Conservation (phyloP, 1,140 invertebrate species). For the Drosophila pachea region DNA sequence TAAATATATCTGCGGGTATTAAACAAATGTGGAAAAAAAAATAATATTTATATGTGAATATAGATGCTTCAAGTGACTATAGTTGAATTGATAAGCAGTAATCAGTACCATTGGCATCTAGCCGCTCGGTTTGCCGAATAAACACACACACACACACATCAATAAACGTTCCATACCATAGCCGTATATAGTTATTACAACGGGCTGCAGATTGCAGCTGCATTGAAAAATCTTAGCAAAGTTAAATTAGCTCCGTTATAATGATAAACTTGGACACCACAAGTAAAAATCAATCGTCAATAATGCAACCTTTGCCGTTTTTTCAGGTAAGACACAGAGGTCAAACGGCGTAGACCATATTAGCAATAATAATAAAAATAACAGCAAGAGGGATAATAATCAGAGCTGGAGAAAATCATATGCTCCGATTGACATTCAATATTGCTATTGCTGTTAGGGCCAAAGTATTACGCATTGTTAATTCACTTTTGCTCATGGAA, state of each 20-base stretch:
- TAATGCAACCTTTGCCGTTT: conserved; percentile 51
- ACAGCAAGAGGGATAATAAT: not conserved
- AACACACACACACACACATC: conserved; percentile 3
- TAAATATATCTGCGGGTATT: conserved; percentile 10
- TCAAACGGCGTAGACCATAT: conserved; percentile 6
- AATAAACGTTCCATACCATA: not conserved
- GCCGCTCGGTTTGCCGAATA: conserved; percentile 20
- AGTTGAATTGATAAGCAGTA: conserved; percentile 4
- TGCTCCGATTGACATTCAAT: conserved; percentile 26
- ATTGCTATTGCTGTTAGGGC: conserved; percentile 13
- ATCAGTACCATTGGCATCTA: conserved; percentile 14
- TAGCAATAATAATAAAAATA: not conserved
- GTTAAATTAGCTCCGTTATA: conserved; percentile 8
- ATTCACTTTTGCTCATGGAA: conserved; percentile 24
- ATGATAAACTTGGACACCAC: conserved; percentile 46
- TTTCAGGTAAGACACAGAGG: conserved; percentile 46
- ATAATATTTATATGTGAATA: not conserved
- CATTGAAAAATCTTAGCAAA: conserved; percentile 19
- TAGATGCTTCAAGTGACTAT: not conserved
- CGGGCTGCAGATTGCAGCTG: conserved; percentile 42
- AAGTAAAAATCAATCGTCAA: conserved; percentile 53
- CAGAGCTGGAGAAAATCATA: conserved; percentile 14
- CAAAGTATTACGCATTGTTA: conserved; percentile 45
- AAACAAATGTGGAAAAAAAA: conserved; percentile 3
- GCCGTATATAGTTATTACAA: conserved; percentile 15